A percentile compares a stretch with the other conserved stretches of the same genome.
Conservation (phyloP, 1,140 invertebrate species). For the Paraescarpia echinospica region DNA sequence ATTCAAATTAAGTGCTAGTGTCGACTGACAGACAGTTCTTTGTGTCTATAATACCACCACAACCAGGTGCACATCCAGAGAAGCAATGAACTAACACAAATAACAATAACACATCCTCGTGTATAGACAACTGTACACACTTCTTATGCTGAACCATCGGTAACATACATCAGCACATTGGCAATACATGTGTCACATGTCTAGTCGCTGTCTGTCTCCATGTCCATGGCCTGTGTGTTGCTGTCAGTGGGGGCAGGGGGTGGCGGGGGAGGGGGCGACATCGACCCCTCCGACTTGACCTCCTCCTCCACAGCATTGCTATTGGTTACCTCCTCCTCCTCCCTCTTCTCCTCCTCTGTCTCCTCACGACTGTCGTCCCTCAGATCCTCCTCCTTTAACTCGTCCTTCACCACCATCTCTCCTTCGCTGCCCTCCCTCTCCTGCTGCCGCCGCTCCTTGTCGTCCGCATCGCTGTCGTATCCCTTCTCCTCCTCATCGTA, state of each 20-base stretch:
- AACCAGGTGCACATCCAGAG: neutral
- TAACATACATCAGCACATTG: no score
- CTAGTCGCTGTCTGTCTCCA: neutral
- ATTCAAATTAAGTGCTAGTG: no score
- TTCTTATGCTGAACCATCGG: no score
- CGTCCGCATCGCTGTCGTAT: neutral
- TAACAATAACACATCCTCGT: neutral
- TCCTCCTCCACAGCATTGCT: neutral
- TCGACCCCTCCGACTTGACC: neutral
- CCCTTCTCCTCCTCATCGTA: constrained; percentile 18
- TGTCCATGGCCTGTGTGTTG: constrained; percentile 3
- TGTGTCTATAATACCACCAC: neutral
- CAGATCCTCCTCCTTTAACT: neutral
- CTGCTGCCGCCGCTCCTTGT: neutral
- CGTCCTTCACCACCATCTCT: neutral
- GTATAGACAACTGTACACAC: no score
- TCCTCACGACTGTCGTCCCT: neutral
- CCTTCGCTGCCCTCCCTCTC: neutral
- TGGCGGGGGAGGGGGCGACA: neutral
- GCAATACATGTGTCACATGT: no score
- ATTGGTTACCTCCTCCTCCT: neutral
- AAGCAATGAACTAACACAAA: neutral
- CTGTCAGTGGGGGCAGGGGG: neutral
- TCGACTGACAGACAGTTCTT: neutral
- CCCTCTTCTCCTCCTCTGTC: neutral